Evolutionary conservation across 2,888 invertebrate genomes (phyloP).

Genomic region (Drosophila colorata): DNA sequence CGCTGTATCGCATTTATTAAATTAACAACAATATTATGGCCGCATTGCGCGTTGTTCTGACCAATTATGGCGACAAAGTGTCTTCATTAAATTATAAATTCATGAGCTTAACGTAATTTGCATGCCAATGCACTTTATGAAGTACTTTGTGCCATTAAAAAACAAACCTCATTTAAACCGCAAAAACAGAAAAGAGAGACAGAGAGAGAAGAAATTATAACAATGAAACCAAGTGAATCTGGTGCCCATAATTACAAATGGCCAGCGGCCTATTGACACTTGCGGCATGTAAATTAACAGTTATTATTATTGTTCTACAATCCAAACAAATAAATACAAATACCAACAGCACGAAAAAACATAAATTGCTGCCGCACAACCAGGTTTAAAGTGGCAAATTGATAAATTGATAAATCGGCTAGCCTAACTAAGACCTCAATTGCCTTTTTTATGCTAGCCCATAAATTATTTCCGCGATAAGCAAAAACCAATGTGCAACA

Average conservation of each 20-base stretch:
- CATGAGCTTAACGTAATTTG: slow-evolving; percentile 80
- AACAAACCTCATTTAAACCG: slow-evolving; percentile 15
- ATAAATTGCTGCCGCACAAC: slow-evolving; percentile 12
- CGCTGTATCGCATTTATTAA: slow-evolving; percentile 77
- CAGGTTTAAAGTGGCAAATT: slow-evolving; percentile 70
- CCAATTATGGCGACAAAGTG: slow-evolving; percentile 80
- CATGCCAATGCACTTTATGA: slow-evolving; percentile 75
- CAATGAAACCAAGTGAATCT: slow-evolving; percentile 15
- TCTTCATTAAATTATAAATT: slow-evolving; percentile 80
- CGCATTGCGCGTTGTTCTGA: slow-evolving; percentile 46
- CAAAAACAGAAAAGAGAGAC: slow-evolving; percentile 21
- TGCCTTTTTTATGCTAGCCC: slow-evolving; percentile 53
- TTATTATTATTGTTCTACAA: slow-evolving; percentile 58
- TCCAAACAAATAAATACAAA: slow-evolving; percentile 27
- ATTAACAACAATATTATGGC: slow-evolving; percentile 77
- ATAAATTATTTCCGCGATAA: slow-evolving; percentile 71
- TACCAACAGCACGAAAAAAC: not conserved
- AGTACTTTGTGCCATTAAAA: slow-evolving; percentile 72
- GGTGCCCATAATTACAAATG: slow-evolving; percentile 64
- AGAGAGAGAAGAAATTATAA: slow-evolving; percentile 13
- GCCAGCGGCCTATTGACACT: slow-evolving; percentile 72
- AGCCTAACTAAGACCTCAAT: slow-evolving; percentile 54
- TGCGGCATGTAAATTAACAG: slow-evolving; percentile 72
- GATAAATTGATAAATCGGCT: slow-evolving; percentile 61
- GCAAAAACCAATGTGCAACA: slow-evolving; percentile 70